Evolutionary conservation across 1,140 invertebrate genomes (phyloP).

Genomic region (Nilaparvata lugens): DNA sequence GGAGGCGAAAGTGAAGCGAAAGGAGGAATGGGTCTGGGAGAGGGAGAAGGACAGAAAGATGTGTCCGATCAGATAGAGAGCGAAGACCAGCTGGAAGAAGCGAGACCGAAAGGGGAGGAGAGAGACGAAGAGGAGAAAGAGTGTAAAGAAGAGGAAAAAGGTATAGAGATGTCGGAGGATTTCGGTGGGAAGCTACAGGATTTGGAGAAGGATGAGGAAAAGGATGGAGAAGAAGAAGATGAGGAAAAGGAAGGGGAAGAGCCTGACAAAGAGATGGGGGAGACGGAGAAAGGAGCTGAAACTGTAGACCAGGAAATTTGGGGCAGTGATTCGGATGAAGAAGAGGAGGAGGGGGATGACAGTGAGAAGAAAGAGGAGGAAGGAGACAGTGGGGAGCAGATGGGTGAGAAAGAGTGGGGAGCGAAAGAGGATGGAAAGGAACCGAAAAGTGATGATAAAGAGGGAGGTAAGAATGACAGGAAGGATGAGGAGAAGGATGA

Average conservation of each 20-base stretch:
- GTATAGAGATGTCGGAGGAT: conserved; percentile 88
- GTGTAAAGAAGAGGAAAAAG: conserved; percentile 85
- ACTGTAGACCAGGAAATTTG: conserved; percentile 68
- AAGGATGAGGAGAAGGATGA: conserved; percentile 54
- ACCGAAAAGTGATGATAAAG: conserved; percentile 40
- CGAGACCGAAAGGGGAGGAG: conserved; percentile 65
- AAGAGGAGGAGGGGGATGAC: conserved; percentile 49
- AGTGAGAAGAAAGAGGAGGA: conserved; percentile 51
- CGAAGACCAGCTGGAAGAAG: conserved; percentile 91
- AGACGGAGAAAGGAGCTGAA: conserved; percentile 73
- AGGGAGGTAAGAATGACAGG: conserved; percentile 39
- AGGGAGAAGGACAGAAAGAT: conserved; percentile 89
- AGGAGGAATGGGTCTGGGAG: conserved; percentile 76
- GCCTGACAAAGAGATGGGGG: conserved; percentile 91
- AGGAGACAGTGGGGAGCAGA: conserved; percentile 34
- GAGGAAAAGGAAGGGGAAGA: conserved; percentile 59
- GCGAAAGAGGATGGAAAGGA: conserved; percentile 48
- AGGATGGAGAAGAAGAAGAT: conserved; percentile 48
- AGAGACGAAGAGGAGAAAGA: conserved; percentile 64
- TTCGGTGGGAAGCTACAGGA: conserved; percentile 82
- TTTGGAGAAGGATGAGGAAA: conserved; percentile 55
- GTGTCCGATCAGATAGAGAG: conserved; percentile 89
- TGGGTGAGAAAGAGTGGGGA: conserved; percentile 43
- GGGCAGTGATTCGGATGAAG: conserved; percentile 73
- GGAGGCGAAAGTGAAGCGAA: conserved; percentile 42